Base-by-base conservation (phyloP, 2,113 vertebrate species). In the Trematomus loennbergii region DNA sequence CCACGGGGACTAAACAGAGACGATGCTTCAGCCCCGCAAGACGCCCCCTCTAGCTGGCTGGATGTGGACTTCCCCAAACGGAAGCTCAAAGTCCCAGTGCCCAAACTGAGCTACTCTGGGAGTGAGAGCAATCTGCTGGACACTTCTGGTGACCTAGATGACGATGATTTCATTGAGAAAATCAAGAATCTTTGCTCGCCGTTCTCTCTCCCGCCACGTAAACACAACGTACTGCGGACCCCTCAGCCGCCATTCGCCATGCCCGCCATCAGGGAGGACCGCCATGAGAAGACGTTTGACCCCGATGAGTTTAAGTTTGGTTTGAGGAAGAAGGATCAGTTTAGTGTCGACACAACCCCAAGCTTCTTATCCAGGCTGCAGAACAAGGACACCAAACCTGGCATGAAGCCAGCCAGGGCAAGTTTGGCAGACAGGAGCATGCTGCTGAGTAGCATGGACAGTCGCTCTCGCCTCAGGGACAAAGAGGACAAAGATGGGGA, bases 251-350 rank as follows among this genome's bases (percentile, higher is more conserved):
- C 95, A 15, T 98, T 96, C 0, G 97, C 94, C 17, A 95, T 99
- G 96, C 97, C 98, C 4, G 96, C 97, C 1, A 99, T 99, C 82
- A 96, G 93, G 3, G 97, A 99, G 87, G 97, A 96, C 88, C 94
- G 91, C 64, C 93, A 96, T 10, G 97, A 98, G 88, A 98, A 98
- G 91, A 91, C 96, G 0, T 97, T 99, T 81, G 97, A 99, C 83
- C 95, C 96, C 2, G 95, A 91, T 0, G 79, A 97, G 33, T 99
- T 99, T 81, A 95, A 93, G 48, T 91, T 97, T 79, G 98, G 98
- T 20, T 86, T 98, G 83, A 97, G 96, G 64, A 97, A 95, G 75
- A 97, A 94, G 75, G 80, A 92, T 67, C 4, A 75, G 50, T 86
- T 95, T 73, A 75, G 12, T 40, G 13, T 84, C 58, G 72, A 95